phyloP scores from a whole-genome alignment of 2,888 invertebrate species.

The Caenorhabditis japonica region DNA sequence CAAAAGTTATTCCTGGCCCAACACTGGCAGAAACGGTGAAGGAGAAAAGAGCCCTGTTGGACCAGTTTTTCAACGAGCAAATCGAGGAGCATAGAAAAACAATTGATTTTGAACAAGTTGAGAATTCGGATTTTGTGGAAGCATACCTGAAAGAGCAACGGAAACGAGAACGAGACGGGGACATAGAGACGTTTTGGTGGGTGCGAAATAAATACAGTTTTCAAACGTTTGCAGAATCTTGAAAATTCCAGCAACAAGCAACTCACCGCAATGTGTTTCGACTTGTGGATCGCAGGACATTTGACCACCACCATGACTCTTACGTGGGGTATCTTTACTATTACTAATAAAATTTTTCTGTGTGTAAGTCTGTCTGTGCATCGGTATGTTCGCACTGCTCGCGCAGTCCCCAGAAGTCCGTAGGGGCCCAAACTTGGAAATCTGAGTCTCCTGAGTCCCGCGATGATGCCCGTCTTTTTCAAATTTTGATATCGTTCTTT shows the following conservation, averaged over 20 bases:
- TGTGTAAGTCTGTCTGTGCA: no score
- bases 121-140: conserved; percentile 16
- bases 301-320: conserved; percentile 58
- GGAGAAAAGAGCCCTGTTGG: not conserved
- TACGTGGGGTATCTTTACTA: conserved; percentile 53
- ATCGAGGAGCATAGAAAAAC: conserved; percentile 11
- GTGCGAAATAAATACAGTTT: no score
- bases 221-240: no score
- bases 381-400: no score
- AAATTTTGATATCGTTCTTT: no score
- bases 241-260: conserved; percentile 35
- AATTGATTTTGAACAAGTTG: conserved; percentile 7
- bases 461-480: no score
- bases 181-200: conserved; percentile 33
- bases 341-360: no score
- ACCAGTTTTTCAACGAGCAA: conserved; percentile 13
- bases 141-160: conserved; percentile 13
- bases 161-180: conserved; percentile 33
- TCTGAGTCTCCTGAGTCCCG: no score
- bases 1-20: conserved; percentile 2
- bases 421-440: no score
- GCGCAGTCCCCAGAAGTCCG: no score
- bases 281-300: conserved; percentile 58
- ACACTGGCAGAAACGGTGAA: not conserved
- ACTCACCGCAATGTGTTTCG: conserved; percentile 50